phyloP scores from a whole-genome alignment of 2,113 vertebrate genomes.

The Anguilla rostrata region DNA sequence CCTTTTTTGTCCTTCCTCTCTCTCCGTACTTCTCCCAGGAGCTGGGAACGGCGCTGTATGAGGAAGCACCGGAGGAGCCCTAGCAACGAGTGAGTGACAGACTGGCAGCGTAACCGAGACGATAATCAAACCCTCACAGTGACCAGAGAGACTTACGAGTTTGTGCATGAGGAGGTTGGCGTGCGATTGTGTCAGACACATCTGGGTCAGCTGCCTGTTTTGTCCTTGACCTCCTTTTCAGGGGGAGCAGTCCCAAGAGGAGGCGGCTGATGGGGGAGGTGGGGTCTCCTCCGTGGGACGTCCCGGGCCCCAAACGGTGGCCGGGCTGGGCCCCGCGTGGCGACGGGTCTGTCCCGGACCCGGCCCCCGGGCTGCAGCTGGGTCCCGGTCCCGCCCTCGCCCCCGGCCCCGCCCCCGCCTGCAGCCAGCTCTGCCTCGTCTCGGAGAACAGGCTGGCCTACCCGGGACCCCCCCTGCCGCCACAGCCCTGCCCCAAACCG shows the following conservation, averaged over 20 bases:
- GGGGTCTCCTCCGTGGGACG: slow-evolving; percentile 42
- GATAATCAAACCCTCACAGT: too few relatives aligned
- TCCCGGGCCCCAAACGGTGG: slow-evolving; percentile 15
- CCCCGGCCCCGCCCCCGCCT: slow-evolving; percentile 36
- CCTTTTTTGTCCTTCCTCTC: background rate
- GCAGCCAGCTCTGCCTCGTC: background rate
- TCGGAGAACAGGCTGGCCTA: background rate
- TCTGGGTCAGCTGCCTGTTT: background rate
- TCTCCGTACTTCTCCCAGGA: slow-evolving; percentile 41
- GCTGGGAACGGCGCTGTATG: slow-evolving; percentile 68
- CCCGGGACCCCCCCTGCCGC: slow-evolving; percentile 35
- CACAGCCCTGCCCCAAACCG: slow-evolving; percentile 33
- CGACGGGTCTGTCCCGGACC: slow-evolving; percentile 20
- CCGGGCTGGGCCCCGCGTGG: slow-evolving; percentile 39
- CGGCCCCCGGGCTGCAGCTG: slow-evolving; percentile 41
- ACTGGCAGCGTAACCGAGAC: background rate
- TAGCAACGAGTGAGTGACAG: slow-evolving; percentile 64
- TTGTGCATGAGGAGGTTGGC: too few relatives aligned
- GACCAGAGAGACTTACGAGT: too few relatives aligned
- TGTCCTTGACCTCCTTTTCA: slow-evolving; percentile 29
- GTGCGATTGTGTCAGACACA: too few relatives aligned
- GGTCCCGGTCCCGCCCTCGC: slow-evolving; percentile 34
- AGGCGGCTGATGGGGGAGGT: slow-evolving; percentile 58
- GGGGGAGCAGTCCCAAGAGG: slow-evolving; percentile 68
- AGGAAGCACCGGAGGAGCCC: slow-evolving; percentile 68